Base-by-base conservation (phyloP, 2,113 vertebrate species). In the Colossoma macropomum region DNA sequence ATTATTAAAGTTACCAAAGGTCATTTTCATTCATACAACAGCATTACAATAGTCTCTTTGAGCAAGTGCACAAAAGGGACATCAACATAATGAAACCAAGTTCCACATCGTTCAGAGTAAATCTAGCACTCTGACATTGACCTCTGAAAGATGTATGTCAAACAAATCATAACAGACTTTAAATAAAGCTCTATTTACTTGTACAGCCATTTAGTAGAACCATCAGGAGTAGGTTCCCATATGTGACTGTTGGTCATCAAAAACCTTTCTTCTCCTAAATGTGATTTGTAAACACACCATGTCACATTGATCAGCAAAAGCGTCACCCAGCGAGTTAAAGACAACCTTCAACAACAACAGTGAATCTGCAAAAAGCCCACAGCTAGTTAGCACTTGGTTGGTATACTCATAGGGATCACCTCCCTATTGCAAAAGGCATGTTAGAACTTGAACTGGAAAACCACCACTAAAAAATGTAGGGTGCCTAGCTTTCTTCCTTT, bases 11-110 rank as follows among this genome's bases (percentile, higher is more conserved):
- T 38, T 56, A 4, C 50, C 79, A 16, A 32, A 48, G 38, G 71
- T 38, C 48, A 69, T 45, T 68, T 48, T 75, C 73, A 50, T 65
- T 12, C 70, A n/a, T 4, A 45, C n/a, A 66, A 59, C 32, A 56
- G 71, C 45, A 54, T 45, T 41, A 66, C 4, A 75, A 32, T 28
- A 15, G 28, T 21, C 52, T 13, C 23, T 56, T 30, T 82, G 23
- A 82, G 28, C 12, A 45, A 2, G 23, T 81, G 60, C 80, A 75
- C 48, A 63, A 56, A 63, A 12, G 19, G 30, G 21, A 38, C 63
- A 23, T 56, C 21, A 30, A 62, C 54, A 62, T 4, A 72, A 45
- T 11, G 10, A 9, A 9, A 11, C 41, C 9, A 23, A 54, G 27
- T 13, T 34, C n/a, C 16, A 21, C 30, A 70, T 21, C 25, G 12